phyloP scores from a whole-genome alignment of 2,888 invertebrate species.

The Cerastis rubricosa region DNA sequence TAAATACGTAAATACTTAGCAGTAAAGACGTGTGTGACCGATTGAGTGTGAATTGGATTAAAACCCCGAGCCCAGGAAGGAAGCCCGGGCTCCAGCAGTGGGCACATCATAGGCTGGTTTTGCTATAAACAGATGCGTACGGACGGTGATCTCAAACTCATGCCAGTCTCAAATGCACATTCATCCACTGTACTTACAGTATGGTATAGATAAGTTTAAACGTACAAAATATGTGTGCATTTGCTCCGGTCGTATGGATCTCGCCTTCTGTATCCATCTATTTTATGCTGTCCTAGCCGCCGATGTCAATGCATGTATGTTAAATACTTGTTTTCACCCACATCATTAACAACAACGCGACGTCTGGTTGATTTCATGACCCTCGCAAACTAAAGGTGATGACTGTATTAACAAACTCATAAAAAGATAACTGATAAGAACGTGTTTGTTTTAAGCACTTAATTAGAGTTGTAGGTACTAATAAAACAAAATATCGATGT shows the following conservation, averaged over 20 bases:
- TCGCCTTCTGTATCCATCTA: constrained; percentile 3
- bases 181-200: too few relatives aligned
- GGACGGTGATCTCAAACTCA: not conserved
- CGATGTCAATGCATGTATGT: constrained; percentile 49
- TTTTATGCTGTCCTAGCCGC: constrained; percentile 16
- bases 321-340: constrained; percentile 56
- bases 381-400: constrained; percentile 48
- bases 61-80: too few relatives aligned
- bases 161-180: not conserved
- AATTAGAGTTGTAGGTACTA: not conserved
- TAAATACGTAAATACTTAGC: too few relatives aligned
- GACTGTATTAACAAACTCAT: constrained; percentile 42
- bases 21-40: too few relatives aligned
- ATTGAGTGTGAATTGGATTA: too few relatives aligned
- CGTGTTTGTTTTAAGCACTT: constrained; percentile 7
- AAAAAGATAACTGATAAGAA: constrained; percentile 27
- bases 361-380: constrained; percentile 59
- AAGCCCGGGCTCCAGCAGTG: too few relatives aligned
- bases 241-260: not conserved
- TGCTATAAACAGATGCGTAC: too few relatives aligned
- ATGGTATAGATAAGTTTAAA: too few relatives aligned
- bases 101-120: too few relatives aligned
- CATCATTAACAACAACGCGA: constrained; percentile 43
- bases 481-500: not conserved
- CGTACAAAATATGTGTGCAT: too few relatives aligned